Conservation (phyloP, 2,797 vertebrate genomes). For the Peromyscus eremicus region DNA sequence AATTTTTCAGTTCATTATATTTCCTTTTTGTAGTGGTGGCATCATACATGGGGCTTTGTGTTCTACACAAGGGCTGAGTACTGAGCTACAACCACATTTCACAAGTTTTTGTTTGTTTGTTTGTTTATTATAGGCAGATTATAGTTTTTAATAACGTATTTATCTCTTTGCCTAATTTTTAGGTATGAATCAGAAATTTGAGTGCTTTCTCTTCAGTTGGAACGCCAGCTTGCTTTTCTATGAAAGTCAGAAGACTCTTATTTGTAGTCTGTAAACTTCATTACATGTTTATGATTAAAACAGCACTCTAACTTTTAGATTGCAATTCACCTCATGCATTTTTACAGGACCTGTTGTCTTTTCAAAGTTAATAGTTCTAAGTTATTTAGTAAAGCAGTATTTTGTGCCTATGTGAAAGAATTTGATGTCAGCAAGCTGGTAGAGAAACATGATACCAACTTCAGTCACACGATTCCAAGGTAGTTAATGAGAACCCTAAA, state of each 20-base stretch:
- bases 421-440: background rate
- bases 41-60: background rate
- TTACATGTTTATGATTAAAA: background rate
- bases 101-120: background rate
- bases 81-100: background rate
- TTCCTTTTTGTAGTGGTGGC: background rate
- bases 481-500: slow-evolving; percentile 74
- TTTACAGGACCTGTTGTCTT: background rate
- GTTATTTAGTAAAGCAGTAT: background rate
- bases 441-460: background rate
- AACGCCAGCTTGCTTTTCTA: background rate
- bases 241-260: background rate
- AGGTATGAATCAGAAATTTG: background rate
- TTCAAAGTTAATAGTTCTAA: background rate
- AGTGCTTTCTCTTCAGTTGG: background rate
- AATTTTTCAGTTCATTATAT: background rate
- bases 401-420: background rate
- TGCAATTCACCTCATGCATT: background rate
- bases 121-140: background rate
- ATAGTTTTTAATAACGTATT: background rate
- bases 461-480: slow-evolving; percentile 20
- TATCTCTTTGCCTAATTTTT: background rate
- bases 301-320: background rate
- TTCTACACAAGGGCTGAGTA: background rate
- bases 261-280: background rate